These are phyloP conservation scores for Etia nguti DNA, from an alignment of 2,113 vertebrate genomes.

Conservation along the genomic window DNA sequence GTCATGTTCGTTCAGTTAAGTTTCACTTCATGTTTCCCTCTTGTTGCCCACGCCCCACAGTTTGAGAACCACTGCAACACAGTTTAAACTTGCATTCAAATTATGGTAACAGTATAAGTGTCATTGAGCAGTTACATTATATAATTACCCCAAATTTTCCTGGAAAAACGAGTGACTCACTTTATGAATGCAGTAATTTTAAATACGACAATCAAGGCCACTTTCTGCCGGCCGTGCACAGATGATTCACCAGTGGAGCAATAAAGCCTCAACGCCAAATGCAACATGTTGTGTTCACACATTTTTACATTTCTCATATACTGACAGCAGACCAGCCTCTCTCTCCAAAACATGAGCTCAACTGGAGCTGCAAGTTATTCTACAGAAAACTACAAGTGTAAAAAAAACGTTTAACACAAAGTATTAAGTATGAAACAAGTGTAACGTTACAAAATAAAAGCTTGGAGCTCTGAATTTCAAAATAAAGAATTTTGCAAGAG, in stretches of 20 bases:
- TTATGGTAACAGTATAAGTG: not conserved
- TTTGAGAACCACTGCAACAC: not conserved
- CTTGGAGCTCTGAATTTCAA: not conserved
- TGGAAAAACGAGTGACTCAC: not conserved
- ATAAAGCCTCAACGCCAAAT: not conserved
- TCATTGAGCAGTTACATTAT: fast-evolving
- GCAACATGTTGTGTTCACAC: not conserved
- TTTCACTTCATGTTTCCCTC: not conserved
- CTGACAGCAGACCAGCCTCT: not conserved
- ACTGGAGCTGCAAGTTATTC: not conserved
- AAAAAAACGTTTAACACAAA: fast-evolving
- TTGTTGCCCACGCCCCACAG: not conserved
- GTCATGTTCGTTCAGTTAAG: not conserved
- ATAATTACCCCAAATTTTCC: not conserved
- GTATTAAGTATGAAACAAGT: not conserved
- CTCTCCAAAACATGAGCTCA: not conserved
- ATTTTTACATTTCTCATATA: not conserved
- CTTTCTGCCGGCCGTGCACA: not conserved
- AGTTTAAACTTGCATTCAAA: not conserved
- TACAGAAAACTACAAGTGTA: not conserved
- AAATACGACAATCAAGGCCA: not conserved
- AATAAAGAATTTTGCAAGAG: not conserved
- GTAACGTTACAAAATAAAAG: not conserved
- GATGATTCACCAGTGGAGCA: not conserved
- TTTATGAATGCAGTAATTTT: not conserved